Evolutionary conservation across 2,797 vertebrate genomes (phyloP), one percentile per base, ranked within the genome.

Genomic region (Macropodus opercularis): DNA sequence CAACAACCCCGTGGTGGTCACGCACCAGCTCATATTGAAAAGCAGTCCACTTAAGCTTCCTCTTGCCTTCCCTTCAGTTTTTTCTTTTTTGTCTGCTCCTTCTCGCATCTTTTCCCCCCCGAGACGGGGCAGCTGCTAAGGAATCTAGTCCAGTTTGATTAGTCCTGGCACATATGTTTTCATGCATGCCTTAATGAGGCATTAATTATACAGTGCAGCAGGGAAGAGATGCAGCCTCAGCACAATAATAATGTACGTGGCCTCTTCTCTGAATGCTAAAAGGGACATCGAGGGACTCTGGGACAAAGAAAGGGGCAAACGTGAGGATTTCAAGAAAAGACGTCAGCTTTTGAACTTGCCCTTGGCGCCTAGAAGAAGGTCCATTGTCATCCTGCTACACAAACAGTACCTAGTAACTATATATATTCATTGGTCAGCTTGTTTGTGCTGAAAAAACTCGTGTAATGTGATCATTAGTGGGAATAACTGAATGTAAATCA

Each of bases 161-260:
- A 87, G 35, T 71, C 65, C 76, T 60, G 66, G 79, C 77, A 75
- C 85, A 81, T 86, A 74, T 86, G 85, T 87, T 89, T 86, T 70
- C 69, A 63, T 59, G 76, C 80, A 80, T 72, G 80, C 79, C 69
- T 80, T 91, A 92, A 92, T 91, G 85, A 92, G 83, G 46, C 80
- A 87, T 90, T 89, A 90, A 91, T 90, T 92, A 92, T 91, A 84
- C 85, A 89, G 27, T 65, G 59, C 79, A 78, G 75, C 65, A 41
- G 73, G 77, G 67, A 61, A 65, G 66, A 79, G 70, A 74, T 86
- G 87, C 83, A 64, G 49, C 63, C 55, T 90, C 90, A 89, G 90
- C 86, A 65, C 47, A 74, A 77, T 65, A 72, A 49, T 62, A 73
- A 70, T 66, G 72, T 83, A 88, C 81, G 77, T 85, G 89, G 69